Evolutionary conservation across 2,113 vertebrate species (phyloP).

Genomic region (Strigops habroptila): DNA sequence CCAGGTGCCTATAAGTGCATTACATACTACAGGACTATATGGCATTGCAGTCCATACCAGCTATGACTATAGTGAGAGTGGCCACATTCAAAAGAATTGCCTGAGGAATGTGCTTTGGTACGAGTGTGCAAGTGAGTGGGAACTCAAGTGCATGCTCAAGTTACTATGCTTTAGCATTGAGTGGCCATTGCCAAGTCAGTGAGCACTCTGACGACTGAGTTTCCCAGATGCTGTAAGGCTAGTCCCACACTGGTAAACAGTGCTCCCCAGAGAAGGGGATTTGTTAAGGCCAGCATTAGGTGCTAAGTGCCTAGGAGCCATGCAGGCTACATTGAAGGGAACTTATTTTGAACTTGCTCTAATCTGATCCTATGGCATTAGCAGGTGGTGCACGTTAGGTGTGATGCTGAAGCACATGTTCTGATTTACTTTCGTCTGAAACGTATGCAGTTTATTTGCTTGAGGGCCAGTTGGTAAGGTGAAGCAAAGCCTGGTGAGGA

Average conservation of each 20-base stretch:
- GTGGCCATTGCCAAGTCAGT: background rate
- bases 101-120: background rate
- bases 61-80: background rate
- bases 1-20: background rate
- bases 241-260: background rate
- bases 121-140: background rate
- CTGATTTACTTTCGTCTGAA: background rate
- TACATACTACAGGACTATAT: background rate
- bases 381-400: background rate
- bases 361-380: background rate
- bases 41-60: background rate
- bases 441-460: background rate
- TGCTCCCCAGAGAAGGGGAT: background rate
- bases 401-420: background rate
- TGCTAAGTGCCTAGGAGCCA: too few relatives aligned
- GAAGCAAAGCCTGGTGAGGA: background rate
- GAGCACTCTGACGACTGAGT: accelerated
- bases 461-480: background rate
- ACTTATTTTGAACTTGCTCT: background rate
- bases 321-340: accelerated
- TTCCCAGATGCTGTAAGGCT: background rate
- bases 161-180: background rate
- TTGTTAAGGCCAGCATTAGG: background rate
- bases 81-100: accelerated
- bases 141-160: background rate